Evolutionary conservation across 2,113 vertebrate genomes (phyloP).

Genomic region (Corydoras sp.): DNA sequence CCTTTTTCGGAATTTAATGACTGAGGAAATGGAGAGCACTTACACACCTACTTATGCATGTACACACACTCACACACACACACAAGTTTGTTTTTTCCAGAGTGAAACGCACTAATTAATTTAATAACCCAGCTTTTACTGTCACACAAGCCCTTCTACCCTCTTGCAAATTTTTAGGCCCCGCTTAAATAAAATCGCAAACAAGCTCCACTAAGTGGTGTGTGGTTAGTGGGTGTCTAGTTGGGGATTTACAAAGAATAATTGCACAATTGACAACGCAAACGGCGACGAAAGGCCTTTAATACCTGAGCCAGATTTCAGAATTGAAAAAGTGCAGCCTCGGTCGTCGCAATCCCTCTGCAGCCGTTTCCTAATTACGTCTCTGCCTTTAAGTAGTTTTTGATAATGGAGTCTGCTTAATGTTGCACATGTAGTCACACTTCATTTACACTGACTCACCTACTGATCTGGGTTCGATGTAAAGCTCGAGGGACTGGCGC

Average conservation of each 20-base stretch:
- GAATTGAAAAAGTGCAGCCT: no score
- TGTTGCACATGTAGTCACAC: no score
- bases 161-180: not conserved
- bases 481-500: no score
- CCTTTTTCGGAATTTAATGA: slow-evolving; percentile 19
- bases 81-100: not conserved
- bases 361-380: no score
- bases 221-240: not conserved
- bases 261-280: not conserved
- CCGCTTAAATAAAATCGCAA: not conserved
- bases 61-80: not conserved
- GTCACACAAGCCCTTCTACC: not conserved
- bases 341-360: no score
- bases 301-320: no score
- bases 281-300: no score
- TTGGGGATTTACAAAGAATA: not conserved
- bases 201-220: not conserved
- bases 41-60: not conserved
- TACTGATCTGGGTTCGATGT: no score
- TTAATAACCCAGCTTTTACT: not conserved
- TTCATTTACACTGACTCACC: no score
- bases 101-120: not conserved
- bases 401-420: no score
- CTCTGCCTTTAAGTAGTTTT: no score
- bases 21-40: slow-evolving; percentile 13